These are phyloP conservation scores for Tringa solitaria DNA, from an alignment of 2,113 vertebrate species.

Conservation along the genomic window DNA sequence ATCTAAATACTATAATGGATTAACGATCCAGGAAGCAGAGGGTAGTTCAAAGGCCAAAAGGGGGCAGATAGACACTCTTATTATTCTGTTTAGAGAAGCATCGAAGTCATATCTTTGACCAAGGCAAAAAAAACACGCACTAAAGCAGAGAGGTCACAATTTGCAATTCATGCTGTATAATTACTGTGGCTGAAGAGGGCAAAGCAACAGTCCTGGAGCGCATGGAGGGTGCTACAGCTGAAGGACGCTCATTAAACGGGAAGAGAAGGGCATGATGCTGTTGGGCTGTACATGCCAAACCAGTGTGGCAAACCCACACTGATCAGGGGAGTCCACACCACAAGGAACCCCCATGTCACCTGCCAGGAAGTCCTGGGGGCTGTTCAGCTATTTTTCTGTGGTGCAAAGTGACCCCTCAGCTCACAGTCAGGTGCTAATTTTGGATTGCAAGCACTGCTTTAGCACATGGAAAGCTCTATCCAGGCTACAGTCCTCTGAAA, in stretches of 20 bases:
- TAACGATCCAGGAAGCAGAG: not conserved
- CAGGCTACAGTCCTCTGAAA: not conserved
- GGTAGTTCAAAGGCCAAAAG: not conserved
- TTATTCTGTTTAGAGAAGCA: not conserved
- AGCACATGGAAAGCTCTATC: not conserved
- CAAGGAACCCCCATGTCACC: not conserved
- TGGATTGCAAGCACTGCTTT: not conserved
- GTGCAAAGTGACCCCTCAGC: not conserved
- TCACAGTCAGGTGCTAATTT: not conserved
- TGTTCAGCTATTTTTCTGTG: not conserved
- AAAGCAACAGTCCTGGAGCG: not conserved
- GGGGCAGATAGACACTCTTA: not conserved
- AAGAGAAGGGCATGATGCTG: accelerated
- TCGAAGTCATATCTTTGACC: not conserved
- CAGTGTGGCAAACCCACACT: accelerated
- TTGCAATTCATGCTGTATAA: not conserved
- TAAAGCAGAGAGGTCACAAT: not conserved
- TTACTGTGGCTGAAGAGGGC: not conserved
- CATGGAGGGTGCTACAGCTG: not conserved
- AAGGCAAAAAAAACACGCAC: not conserved
- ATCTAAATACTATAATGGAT: not conserved
- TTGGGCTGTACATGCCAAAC: accelerated
- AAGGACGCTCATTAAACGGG: not conserved
- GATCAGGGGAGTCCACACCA: not conserved
- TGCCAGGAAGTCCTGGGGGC: not conserved